A percentile compares a stretch with the other conserved stretches of the same genome.
These are phyloP conservation scores for Andrena minutula DNA, from an alignment of 2,888 invertebrate genomes.

Conservation along the genomic window DNA sequence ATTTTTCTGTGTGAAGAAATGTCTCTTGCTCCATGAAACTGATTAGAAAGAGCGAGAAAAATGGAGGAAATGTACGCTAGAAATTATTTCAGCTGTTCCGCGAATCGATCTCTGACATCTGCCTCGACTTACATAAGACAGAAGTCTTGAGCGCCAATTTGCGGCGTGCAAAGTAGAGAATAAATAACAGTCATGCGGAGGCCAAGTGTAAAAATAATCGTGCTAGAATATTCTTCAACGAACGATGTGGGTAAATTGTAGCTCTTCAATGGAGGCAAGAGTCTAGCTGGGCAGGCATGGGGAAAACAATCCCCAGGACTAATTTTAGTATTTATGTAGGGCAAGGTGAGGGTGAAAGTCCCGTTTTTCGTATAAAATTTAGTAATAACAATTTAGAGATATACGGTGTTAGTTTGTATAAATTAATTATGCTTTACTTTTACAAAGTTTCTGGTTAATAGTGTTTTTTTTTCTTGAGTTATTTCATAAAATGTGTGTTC, in stretches of 20 bases:
- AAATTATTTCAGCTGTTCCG: constrained; percentile 22
- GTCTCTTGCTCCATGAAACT: not conserved
- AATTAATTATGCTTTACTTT: no score
- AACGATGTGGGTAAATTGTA: not conserved
- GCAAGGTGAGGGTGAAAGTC: no score
- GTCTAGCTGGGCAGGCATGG: no score
- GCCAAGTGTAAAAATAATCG: constrained; percentile 23
- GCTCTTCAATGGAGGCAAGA: no score
- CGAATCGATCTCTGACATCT: constrained; percentile 17
- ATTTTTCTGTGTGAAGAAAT: not conserved
- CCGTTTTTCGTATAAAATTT: no score
- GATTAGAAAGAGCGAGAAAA: not conserved
- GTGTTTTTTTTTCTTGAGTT: no score
- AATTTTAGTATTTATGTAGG: no score
- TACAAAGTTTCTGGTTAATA: no score
- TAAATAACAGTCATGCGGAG: constrained; percentile 23
- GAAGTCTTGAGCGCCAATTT: constrained; percentile 5
- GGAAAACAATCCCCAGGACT: no score
- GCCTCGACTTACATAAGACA: constrained; percentile 49
- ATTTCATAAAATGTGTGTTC: no score
- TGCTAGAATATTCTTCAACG: not conserved
- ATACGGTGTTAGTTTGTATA: no score
- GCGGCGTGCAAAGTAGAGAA: constrained; percentile 6
- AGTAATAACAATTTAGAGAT: no score
- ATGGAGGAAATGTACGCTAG: not conserved